Percentiles rank a stretch among this genome's conserved stretches.
These are phyloP conservation scores for Drosophila lacteicornis DNA, from an alignment of 1,140 invertebrate species.

Conservation along the genomic window DNA sequence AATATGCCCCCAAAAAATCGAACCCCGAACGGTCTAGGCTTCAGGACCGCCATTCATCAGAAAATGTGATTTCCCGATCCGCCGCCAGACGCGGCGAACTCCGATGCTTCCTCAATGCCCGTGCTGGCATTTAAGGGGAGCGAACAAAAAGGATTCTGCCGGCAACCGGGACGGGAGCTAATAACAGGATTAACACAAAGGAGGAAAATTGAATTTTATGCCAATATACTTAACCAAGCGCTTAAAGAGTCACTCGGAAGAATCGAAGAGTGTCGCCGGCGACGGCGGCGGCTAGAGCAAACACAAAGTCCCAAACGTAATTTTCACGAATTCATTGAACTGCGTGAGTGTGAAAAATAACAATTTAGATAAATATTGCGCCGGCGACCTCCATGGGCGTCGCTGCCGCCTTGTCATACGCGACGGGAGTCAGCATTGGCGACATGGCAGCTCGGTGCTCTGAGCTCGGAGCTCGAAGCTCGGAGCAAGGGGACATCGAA, in stretches of 20 bases:
- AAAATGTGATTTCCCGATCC: conserved; percentile 21
- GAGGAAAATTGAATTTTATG: conserved; percentile 80
- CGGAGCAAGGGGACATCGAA: neutral
- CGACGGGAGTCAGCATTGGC: conserved; percentile 48
- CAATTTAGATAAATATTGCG: conserved; percentile 85
- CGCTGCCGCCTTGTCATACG: conserved; percentile 36
- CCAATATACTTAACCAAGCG: conserved; percentile 62
- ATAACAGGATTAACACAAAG: conserved; percentile 83
- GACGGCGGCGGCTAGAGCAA: conserved; percentile 51
- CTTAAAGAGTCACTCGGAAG: conserved; percentile 65
- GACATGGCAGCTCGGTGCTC: conserved; percentile 12
- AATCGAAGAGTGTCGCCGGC: conserved; percentile 18
- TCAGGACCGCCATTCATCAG: conserved; percentile 18
- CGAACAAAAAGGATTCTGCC: conserved; percentile 59
- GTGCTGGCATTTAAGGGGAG: conserved; percentile 26
- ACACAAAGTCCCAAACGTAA: conserved; percentile 85
- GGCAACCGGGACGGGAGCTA: conserved; percentile 52
- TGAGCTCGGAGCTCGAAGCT: neutral
- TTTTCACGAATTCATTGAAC: conserved; percentile 85
- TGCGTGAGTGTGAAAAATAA: conserved; percentile 85
- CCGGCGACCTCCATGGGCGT: conserved; percentile 79
- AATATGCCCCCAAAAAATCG: conserved; percentile 12
- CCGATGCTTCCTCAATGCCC: neutral
- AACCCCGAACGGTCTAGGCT: conserved; percentile 4
- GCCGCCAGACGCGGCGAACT: conserved; percentile 1